Conservation (phyloP, 1,140 invertebrate genomes). For the Tribolium castaneum region DNA sequence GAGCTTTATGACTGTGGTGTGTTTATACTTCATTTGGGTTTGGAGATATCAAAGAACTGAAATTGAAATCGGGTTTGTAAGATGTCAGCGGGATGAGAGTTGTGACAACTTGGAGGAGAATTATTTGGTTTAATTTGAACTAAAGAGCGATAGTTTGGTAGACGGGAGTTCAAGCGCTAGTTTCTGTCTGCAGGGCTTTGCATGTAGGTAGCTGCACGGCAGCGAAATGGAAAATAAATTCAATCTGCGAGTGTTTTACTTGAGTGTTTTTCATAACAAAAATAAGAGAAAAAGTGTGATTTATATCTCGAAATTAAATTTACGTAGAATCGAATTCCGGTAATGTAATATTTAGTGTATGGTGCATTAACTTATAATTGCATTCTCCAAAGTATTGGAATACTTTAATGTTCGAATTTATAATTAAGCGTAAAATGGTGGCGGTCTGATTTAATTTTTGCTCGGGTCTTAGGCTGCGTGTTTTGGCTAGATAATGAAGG, state of each 20-base stretch:
- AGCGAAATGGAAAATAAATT: too few relatives aligned
- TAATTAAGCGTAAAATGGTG: background rate
- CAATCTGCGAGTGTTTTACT: too few relatives aligned
- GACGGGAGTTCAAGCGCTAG: background rate
- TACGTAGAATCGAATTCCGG: too few relatives aligned
- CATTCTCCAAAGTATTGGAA: too few relatives aligned
- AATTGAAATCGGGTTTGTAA: background rate
- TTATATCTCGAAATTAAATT: too few relatives aligned
- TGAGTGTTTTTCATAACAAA: too few relatives aligned
- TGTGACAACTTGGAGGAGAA: background rate
- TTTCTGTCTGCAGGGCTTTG: too few relatives aligned
- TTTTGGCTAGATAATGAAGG: conserved; percentile 15
- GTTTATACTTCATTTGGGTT: background rate
- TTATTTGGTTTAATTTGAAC: conserved; percentile 8
- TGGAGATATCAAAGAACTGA: background rate
- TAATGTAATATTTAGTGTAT: too few relatives aligned
- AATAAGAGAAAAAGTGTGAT: too few relatives aligned
- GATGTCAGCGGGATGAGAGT: background rate
- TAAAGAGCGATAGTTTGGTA: background rate
- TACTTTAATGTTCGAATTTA: too few relatives aligned
- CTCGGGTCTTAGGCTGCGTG: background rate
- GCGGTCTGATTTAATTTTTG: background rate
- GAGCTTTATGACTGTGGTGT: background rate
- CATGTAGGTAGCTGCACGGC: too few relatives aligned
- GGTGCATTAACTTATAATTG: too few relatives aligned